Evolutionary conservation across 2,113 vertebrate species (phyloP), one percentile per base, ranked within the genome.

Genomic region (Tachuris rubrigastra): DNA sequence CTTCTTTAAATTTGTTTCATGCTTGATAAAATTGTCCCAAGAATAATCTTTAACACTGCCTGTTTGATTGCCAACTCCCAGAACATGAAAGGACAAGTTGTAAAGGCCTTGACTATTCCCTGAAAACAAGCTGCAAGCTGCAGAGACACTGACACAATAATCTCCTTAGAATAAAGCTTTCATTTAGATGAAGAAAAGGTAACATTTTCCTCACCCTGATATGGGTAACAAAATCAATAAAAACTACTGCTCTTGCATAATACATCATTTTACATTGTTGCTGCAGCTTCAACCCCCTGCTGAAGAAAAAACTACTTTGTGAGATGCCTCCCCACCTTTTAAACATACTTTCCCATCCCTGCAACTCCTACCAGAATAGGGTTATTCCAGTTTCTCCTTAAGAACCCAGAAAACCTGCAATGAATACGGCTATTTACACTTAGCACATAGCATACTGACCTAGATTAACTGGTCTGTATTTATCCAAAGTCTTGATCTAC

Each of bases 21-120:
- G 67, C 46, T 69, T 93, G 83, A 84, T 91, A 66, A 88, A 94
- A 95, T 87, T 23, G 73, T 63, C 84, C 35, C 65, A 53, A 18
- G 94, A 97, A 94, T 58, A 97, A 95, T 63, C 72, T 68, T 75
- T 92, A 73, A 30, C 5, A n/a, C 56, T 25, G 67, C 49, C 92
- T 94, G 81, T 76, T 94, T 6, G 2, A 75, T n/a, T 97, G 95
- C 93, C 96, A 96, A 9, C 65, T 84, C 79, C 89, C 55, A 92
- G 67, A 96, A 97, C 97, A 97, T 96, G 97, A 97, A 92, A 78
- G 35, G 60, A 87, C 96, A 97, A 31, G 97, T 87, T 92, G 30
- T 69, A 77, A 89, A 84, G 96, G 91, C 81, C 59, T 86, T 94
- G 87, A 78, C 76, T 97, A 62, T 94, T 96, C 82, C 73, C 82